These are phyloP conservation scores for Drosophila niveifrons DNA, from an alignment of 2,888 invertebrate genomes.

Conservation along the genomic window DNA sequence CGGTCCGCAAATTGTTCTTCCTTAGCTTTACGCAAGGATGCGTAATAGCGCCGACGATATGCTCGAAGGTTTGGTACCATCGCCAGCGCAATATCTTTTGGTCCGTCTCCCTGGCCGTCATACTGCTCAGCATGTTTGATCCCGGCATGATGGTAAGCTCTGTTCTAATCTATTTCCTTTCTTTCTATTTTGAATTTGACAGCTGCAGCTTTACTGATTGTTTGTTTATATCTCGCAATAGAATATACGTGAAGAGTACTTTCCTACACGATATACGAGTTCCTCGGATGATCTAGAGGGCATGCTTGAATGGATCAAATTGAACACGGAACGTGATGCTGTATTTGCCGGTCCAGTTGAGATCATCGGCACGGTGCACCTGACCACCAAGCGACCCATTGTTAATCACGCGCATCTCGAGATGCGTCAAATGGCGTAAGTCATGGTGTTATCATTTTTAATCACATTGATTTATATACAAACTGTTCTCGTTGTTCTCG, in stretches of 20 bases:
- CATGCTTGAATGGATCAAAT: conserved; percentile 91
- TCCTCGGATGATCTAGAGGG: conserved; percentile 89
- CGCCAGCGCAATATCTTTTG: conserved; percentile 85
- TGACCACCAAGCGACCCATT: conserved; percentile 91
- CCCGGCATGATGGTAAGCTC: conserved; percentile 82
- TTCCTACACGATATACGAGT: conserved; percentile 87
- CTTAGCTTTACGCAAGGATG: conserved; percentile 85
- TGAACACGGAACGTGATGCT: conserved; percentile 88
- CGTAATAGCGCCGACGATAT: conserved; percentile 89
- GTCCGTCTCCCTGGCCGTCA: conserved; percentile 85
- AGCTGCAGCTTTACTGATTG: not conserved
- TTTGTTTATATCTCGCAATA: conserved; percentile 34
- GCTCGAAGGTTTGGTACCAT: conserved; percentile 87
- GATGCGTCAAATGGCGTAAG: conserved; percentile 90
- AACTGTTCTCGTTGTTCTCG: not conserved
- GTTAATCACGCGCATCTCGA: conserved; percentile 96
- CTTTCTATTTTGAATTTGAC: too few species aligned
- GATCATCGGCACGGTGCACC: conserved; percentile 92
- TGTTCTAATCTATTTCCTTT: not conserved
- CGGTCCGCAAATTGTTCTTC: conserved; percentile 84
- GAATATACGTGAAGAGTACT: conserved; percentile 84
- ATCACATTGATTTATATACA: not conserved
- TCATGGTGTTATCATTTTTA: not conserved
- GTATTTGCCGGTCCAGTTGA: conserved; percentile 95
- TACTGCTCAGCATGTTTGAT: conserved; percentile 86